A percentile compares a stretch with the other conserved stretches of the same genome.
Evolutionary conservation across 2,888 invertebrate genomes (phyloP).

Genomic region (Dicyrtoma fusca): DNA sequence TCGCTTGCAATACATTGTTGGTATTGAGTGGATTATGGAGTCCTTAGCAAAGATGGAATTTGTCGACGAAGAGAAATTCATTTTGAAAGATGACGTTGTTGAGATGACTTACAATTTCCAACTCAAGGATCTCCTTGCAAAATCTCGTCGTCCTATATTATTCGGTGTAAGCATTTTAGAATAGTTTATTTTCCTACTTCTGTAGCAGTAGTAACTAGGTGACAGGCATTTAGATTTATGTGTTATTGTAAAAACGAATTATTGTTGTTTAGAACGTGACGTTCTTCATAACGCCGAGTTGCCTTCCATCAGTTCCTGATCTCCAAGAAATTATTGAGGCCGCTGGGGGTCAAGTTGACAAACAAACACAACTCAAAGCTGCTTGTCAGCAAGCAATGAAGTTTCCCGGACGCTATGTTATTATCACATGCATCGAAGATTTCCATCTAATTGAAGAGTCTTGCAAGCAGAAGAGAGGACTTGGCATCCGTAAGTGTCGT

Average conservation of each 20-base stretch:
- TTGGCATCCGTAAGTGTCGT: conserved; percentile 47
- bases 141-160: conserved; percentile 45
- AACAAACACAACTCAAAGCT: conserved; percentile 40
- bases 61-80: conserved; percentile 43
- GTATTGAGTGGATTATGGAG: conserved; percentile 45
- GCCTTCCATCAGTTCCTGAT: conserved; percentile 75
- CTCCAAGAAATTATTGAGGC: conserved; percentile 82
- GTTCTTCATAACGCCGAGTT: conserved; percentile 91
- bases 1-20: conserved; percentile 46
- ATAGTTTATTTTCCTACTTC: too few species aligned
- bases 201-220: too few species aligned
- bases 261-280: conserved; percentile 70
- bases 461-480: conserved; percentile 23
- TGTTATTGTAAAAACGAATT: too few species aligned
- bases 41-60: conserved; percentile 44
- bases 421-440: conserved; percentile 46
- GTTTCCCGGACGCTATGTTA: conserved; percentile 44
- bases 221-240: too few species aligned
- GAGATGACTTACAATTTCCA: conserved; percentile 42
- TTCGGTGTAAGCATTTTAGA: conserved; percentile 52
- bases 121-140: conserved; percentile 44
- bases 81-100: conserved; percentile 33
- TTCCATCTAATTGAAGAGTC: conserved; percentile 41
- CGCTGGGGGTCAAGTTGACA: conserved; percentile 83
- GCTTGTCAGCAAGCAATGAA: conserved; percentile 42